A percentile compares a stretch with the other conserved stretches of the same genome.
phyloP scores from a whole-genome alignment of 2,797 vertebrate species.

The Neomorphus geoffroyi region DNA sequence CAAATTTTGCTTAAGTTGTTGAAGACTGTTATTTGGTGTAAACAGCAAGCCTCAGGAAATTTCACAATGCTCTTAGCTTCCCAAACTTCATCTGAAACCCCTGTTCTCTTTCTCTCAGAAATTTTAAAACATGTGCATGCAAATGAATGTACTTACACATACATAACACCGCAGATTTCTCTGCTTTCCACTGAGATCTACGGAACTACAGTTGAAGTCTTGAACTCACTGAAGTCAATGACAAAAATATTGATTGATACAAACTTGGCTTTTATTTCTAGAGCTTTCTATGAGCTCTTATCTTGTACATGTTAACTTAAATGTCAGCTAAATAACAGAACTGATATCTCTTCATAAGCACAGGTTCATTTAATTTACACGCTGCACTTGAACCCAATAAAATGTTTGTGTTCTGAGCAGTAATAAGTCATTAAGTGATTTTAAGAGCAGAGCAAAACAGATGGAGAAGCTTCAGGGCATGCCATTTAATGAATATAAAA shows the following conservation, averaged over 20 bases:
- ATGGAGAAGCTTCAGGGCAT: constrained; percentile 22
- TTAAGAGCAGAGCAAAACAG: constrained; percentile 53
- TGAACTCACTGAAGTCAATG: not conserved
- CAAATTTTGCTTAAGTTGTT: not conserved
- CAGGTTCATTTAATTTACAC: constrained; percentile 5
- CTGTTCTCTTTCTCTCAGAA: not conserved
- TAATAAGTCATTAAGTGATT: constrained; percentile 33
- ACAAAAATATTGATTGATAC: not conserved
- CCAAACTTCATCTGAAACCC: not conserved
- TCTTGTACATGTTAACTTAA: not conserved
- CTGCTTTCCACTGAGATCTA: not conserved
- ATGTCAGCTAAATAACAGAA: not conserved
- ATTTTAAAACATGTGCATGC: not conserved
- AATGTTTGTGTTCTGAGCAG: constrained; percentile 10
- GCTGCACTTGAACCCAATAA: not conserved
- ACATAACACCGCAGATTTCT: not conserved
- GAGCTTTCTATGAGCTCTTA: not conserved
- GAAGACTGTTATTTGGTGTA: not conserved
- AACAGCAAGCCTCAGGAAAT: not conserved
- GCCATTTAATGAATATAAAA: constrained; percentile 18
- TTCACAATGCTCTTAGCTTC: not conserved
- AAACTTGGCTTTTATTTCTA: not conserved
- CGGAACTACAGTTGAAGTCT: not conserved
- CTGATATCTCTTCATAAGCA: not conserved
- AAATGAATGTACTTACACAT: not conserved